These are phyloP conservation scores for Hirtodrosophila duncani DNA, from an alignment of 2,888 invertebrate species.

Conservation along the genomic window DNA sequence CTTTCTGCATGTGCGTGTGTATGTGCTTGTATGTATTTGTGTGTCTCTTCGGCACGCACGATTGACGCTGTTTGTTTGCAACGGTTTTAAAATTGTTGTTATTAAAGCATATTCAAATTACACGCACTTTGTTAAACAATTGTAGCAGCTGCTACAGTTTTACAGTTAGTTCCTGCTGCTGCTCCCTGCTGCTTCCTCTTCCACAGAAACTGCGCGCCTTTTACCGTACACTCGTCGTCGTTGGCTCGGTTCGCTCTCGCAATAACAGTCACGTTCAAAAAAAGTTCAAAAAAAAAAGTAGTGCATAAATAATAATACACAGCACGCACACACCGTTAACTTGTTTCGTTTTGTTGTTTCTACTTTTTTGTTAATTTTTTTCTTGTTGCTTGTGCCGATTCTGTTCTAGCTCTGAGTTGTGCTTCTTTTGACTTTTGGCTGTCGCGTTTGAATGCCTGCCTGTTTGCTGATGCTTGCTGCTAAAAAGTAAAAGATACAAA, in stretches of 20 bases:
- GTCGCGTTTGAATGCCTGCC: constrained; percentile 15
- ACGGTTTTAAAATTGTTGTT: constrained; percentile 1
- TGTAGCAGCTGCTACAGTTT: no score
- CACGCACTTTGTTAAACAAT: constrained; percentile 43
- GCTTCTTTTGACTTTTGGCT: constrained; percentile 1
- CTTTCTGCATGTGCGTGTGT: neutral
- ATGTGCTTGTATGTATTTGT: neutral
- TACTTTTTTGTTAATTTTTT: constrained; percentile 14
- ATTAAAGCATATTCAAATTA: constrained; percentile 4
- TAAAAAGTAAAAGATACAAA: constrained; percentile 67
- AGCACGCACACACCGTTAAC: constrained; percentile 40
- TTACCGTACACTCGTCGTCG: no score
- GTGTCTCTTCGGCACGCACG: constrained; percentile 40
- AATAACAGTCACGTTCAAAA: no score
- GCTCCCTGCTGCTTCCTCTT: no score
- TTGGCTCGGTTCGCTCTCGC: no score
- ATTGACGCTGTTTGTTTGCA: constrained; percentile 45
- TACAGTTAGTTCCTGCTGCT: no score
- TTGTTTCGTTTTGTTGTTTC: constrained; percentile 51
- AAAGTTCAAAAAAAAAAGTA: no score
- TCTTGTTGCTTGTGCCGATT: constrained; percentile 15
- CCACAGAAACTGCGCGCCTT: no score
- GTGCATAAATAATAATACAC: no score
- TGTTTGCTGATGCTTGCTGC: constrained; percentile 62
- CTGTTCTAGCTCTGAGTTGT: constrained; percentile 23